These are phyloP conservation scores for Pseudococcus longispinus DNA, from an alignment of 2,888 invertebrate species.

Conservation along the genomic window DNA sequence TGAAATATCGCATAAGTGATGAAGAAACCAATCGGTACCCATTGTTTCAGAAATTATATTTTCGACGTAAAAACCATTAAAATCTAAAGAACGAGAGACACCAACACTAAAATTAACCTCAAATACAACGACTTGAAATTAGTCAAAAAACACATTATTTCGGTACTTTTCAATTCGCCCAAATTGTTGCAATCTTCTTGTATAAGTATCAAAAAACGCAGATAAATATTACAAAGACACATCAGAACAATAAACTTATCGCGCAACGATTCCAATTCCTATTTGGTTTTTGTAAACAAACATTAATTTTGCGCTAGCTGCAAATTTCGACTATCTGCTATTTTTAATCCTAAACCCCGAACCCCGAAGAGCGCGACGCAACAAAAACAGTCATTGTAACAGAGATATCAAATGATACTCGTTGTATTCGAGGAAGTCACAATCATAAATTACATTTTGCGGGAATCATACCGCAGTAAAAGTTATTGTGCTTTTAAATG, in stretches of 20 bases:
- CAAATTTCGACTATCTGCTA: not conserved
- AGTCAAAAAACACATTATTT: too few relatives aligned
- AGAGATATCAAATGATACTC: constrained; percentile 42
- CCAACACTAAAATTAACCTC: too few relatives aligned
- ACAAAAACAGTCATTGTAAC: constrained; percentile 42
- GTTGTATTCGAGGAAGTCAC: constrained; percentile 29
- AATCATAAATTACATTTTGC: constrained; percentile 44
- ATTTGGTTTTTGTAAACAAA: constrained; percentile 12
- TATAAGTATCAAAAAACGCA: too few relatives aligned
- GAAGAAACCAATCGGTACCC: too few relatives aligned
- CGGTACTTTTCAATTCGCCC: too few relatives aligned
- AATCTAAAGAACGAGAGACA: too few relatives aligned
- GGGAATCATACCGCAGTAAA: constrained; percentile 21
- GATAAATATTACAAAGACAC: not conserved
- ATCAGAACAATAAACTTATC: not conserved
- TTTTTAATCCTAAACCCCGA: constrained; percentile 31
- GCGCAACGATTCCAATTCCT: not conserved
- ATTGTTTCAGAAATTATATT: too few relatives aligned
- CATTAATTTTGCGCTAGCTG: not conserved
- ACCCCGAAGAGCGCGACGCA: not conserved
- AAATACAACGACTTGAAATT: too few relatives aligned
- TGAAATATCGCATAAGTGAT: too few relatives aligned
- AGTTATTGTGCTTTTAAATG: constrained; percentile 28
- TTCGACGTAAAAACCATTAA: too few relatives aligned
- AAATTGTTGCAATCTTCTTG: too few relatives aligned